Evolutionary conservation across 64 coral and sea anemone genomes (phyloP), one percentile per base, ranked within the genome.

Genomic region (Porites australiensis): DNA sequence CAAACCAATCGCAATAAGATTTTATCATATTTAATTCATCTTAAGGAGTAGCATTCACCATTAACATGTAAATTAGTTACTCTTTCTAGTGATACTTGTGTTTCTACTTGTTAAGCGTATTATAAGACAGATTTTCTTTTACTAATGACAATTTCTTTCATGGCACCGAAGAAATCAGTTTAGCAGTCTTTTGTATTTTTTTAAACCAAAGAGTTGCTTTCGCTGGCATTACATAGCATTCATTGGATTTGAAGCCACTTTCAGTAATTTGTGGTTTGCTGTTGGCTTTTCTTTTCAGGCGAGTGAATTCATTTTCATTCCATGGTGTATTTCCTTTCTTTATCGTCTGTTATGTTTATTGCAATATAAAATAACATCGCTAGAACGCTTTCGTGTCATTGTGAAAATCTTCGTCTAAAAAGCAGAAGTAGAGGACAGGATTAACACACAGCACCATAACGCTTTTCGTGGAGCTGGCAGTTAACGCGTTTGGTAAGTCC

Each of bases 11-110:
- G 20, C 18, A 79, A 23, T 13, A 51, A 45, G 37, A 46, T 45
- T 73, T 73, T 73, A 73, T 49, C 58, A 23, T 64, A 64, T 60
- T 80, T 37, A 37, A 37, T 37, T 60, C 77, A 15, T 80, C 19
- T 80, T 8, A 22, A 43, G 22, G 57, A 80, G 57, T 27, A 37
- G 61, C 44, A 80, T 80, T 80, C 3, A 5, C 1, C 2, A 80
- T 82, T 47, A 64, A 47, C 46, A 82, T 64, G 79, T 60, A 82
- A 82, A 82, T 64, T 82, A 47, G 79, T 66, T 82, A 12, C 58
- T 82, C 48, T n/a, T 64, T 65, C 44, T 63, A 8, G 14, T 47
- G 58, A 64, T 82, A 49, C 58, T 64, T 57, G 43, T 63, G 47
- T 23, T 64, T 82, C 14, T 19, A 58, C 65, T 82, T 64, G 79